These are phyloP conservation scores for Orbicella faveolata DNA, from an alignment of 64 coral and sea anemone species.

Conservation along the genomic window DNA sequence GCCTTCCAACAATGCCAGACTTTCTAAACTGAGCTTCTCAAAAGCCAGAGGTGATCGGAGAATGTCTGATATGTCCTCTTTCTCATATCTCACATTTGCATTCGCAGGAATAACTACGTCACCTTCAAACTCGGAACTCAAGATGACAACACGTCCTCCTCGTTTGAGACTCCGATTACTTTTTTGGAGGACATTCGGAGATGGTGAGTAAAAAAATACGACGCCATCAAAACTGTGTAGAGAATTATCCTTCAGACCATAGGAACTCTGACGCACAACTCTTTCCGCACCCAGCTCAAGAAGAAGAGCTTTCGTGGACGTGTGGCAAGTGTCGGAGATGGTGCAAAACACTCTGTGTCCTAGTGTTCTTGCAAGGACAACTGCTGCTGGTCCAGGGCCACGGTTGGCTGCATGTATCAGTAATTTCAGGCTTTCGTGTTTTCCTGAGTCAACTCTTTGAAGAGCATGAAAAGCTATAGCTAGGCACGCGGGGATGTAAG, in stretches of 20 bases:
- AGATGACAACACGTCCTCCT: conserved; percentile 37
- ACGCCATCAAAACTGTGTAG: conserved; percentile 39
- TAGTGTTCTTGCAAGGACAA: conserved; percentile 42
- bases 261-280: neutral
- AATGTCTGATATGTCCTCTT: conserved; percentile 7
- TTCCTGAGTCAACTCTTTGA: neutral
- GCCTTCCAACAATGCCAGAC: neutral
- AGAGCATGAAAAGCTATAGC: conserved; percentile 13
- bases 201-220: conserved; percentile 25
- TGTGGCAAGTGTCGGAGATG: neutral
- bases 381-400: conserved; percentile 45
- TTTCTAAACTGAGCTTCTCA: neutral
- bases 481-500: conserved; percentile 14
- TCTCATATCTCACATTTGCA: conserved; percentile 28
- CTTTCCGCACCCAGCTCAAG: conserved; percentile 23
- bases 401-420: conserved; percentile 59
- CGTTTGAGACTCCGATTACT: conserved; percentile 22
- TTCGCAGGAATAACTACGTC: conserved; percentile 25
- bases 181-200: conserved; percentile 32
- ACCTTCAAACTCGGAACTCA: conserved; percentile 17
- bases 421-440: neutral
- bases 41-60: neutral
- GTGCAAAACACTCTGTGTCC: conserved; percentile 64
- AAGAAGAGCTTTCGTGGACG: neutral
- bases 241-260: neutral